phyloP scores from a whole-genome alignment of 2,888 invertebrate genomes.

The Ramazzottius varieornatus region DNA sequence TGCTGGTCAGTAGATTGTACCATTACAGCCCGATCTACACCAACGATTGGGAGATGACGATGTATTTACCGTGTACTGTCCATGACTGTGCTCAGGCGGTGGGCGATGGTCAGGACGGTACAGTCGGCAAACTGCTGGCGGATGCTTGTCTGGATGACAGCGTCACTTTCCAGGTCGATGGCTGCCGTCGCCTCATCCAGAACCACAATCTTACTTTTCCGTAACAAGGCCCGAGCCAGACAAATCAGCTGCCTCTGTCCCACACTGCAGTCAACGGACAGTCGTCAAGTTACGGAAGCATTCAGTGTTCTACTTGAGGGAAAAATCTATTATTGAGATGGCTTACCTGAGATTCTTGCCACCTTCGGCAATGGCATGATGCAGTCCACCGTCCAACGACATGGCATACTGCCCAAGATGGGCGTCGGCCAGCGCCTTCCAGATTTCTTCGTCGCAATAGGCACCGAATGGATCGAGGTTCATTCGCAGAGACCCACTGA shows the following conservation, averaged over 20 bases:
- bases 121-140: conserved; percentile 55
- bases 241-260: conserved; percentile 28
- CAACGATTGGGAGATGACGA: background rate
- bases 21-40: background rate
- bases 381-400: conserved; percentile 44
- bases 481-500: no score
- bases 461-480: conserved; percentile 69
- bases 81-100: conserved; percentile 70
- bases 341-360: conserved; percentile 46
- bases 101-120: conserved; percentile 71
- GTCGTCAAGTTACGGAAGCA: no score
- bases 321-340: no score
- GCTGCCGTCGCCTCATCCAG: conserved; percentile 32
- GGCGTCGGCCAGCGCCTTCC: conserved; percentile 61
- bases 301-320: conserved; percentile 10
- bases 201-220: conserved; percentile 25
- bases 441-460: conserved; percentile 52
- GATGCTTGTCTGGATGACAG: conserved; percentile 42
- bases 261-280: conserved; percentile 17
- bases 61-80: conserved; percentile 37
- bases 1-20: no score
- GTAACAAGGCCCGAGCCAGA: conserved; percentile 25
- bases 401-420: conserved; percentile 61
- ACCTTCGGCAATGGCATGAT: no score
- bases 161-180: conserved; percentile 29